Evolutionary conservation across 2,888 invertebrate species (phyloP), one percentile per base, ranked within the genome.

Genomic region (Philaethria dido): DNA sequence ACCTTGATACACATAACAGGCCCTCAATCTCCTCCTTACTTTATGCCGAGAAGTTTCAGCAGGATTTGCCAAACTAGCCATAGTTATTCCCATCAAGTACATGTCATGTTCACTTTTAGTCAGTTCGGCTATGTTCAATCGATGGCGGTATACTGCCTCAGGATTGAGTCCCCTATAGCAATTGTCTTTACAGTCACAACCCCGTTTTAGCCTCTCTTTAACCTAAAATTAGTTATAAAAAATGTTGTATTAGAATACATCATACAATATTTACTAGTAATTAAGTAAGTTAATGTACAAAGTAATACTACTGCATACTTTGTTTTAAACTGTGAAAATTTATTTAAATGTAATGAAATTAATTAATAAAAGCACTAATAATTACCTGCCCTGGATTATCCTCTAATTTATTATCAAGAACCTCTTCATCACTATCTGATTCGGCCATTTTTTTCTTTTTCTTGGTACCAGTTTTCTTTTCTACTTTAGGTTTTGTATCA

Each of bases 61-160:
- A 18, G 95, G 95, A 83, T 96, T 96, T 0, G 96, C 95, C 73
- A 96, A 88, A 75, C 96, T 96, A 0, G 96, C 96, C 96, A 96
- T 96, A 2, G 96, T 96, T 36, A 96, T 95, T n/a, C 96, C 96
- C 96, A 96, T 96, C 76, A 96, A 87, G 80, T 96, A 96, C 96
- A 96, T 96, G 83, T 96, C 96, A 83, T 96, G 96, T 83, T 96
- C 96, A 65, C 95, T 95, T 86, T 96, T 96, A 0, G 96, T 96
- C 68, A 96, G 81, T 83, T 96, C 96, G 0, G 96, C 96, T 69
- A 96, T 96, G 77, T 96, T 96, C 44, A 96, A 86, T 74, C 96
- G 91, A 81, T 96, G 96, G 59, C 95, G 94, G 80, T 96, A 96
- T 0, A 96, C 96, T 75, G 94, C 94, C 76, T 96, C 96, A 0